Base-by-base conservation (phyloP, 2,797 vertebrate species). In the Sphaeramia orbicularis region DNA sequence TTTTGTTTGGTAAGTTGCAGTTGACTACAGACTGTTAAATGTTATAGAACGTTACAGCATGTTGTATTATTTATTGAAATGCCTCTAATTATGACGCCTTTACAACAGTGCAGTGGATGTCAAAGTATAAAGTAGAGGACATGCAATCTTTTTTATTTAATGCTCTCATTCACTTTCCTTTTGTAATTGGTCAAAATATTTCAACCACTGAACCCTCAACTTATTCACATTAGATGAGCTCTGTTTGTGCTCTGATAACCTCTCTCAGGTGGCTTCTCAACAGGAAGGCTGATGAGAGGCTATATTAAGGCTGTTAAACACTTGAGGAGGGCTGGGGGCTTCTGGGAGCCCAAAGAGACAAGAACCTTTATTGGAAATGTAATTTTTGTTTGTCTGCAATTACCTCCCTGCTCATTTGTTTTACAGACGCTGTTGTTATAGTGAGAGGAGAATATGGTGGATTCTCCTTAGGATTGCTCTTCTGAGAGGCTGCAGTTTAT, bases 341-440 rank as follows among this genome's bases (percentile, higher is more conserved):
- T 91, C 83, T 78, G 89, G 80, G 86, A 88, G 78, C 65, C 78
- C 83, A 78, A 86, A 84, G 86, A 90, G 87, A 91, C 88, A 83
- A 77, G 80, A 87, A 74, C 89, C 90, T 93, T 94, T 93, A 95
- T 93, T 95, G 92, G 92, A 94, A 93, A 94, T 94, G 91, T 92
- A 93, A 92, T 94, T 94, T 94, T 94, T 94, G 93, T 94, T 93
- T 91, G 92, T 90, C 89, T 90, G 88, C 92, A 93, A 94, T 94
- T 94, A 94, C 92, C 91, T 90, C 83, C 90, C 84, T 41, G 67
- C 92, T 93, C 91, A 92, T 94, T 94, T 93, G 91, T 93, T 95
- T 92, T 91, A 90, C 88, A 81, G 78, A 89, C 73, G 61, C 71
- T 85, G 90, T 89, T 81, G 84, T 92, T 86, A 77, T 85, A 66